Evolutionary conservation across 2,888 invertebrate species (phyloP).

Genomic region (Athalia circularis): DNA sequence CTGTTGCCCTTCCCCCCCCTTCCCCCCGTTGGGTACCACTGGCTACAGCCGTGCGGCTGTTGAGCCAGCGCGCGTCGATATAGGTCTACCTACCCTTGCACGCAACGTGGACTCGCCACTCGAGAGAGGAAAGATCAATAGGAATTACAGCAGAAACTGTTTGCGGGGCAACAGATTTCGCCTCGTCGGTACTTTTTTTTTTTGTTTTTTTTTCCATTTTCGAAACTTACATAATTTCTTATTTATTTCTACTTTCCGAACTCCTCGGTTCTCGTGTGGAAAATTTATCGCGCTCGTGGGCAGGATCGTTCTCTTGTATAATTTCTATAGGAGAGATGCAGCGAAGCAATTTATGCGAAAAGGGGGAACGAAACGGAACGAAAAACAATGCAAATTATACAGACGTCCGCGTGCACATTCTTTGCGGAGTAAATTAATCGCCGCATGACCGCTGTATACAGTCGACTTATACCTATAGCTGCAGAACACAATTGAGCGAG

Average conservation of each 20-base stretch:
- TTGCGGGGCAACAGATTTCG: constrained; percentile 24
- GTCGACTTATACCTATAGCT: too few species aligned
- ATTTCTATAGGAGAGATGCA: too few species aligned
- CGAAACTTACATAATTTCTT: neutral
- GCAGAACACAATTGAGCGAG: too few species aligned
- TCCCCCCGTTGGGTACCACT: neutral
- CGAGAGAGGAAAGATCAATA: constrained; percentile 43
- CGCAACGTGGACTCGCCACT: constrained; percentile 39
- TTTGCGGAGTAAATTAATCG: too few species aligned
- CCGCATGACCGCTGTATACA: too few species aligned
- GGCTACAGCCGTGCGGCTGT: constrained; percentile 2
- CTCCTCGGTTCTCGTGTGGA: too few species aligned
- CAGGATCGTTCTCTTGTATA: too few species aligned
- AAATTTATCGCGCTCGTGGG: too few species aligned
- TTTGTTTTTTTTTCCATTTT: neutral
- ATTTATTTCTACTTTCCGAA: neutral
- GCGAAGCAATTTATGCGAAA: too few species aligned
- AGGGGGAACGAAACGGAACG: too few species aligned
- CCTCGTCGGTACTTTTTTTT: neutral
- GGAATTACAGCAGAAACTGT: constrained; percentile 43
- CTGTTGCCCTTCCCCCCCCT: neutral
- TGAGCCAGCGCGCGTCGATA: constrained; percentile 42
- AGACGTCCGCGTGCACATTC: too few species aligned
- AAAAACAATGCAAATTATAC: too few species aligned
- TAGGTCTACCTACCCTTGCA: neutral